Evolutionary conservation across 2,797 vertebrate species (phyloP).

Genomic region (Tinamus major): DNA sequence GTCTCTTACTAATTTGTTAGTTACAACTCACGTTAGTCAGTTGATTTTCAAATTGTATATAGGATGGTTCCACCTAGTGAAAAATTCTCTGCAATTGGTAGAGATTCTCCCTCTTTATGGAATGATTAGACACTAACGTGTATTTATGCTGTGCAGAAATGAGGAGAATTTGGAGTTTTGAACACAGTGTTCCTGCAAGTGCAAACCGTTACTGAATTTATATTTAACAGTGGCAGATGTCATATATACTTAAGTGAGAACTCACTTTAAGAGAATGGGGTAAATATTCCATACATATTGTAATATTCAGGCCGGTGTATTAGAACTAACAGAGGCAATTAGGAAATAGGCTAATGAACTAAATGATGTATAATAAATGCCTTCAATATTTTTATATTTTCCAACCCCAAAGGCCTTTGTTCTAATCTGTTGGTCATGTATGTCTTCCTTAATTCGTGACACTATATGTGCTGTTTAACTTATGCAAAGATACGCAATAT

Average conservation of each 20-base stretch:
- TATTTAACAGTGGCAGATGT: neutral
- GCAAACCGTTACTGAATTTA: conserved; percentile 2
- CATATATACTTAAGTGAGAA: neutral
- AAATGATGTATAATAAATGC: neutral
- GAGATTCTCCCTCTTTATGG: neutral
- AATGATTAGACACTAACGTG: neutral
- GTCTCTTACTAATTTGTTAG: neutral
- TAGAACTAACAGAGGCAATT: neutral
- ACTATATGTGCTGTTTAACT: neutral
- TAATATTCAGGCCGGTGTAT: neutral
- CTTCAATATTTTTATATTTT: neutral
- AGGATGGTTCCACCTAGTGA: neutral
- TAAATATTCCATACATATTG: neutral
- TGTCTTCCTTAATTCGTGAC: neutral
- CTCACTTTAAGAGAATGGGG: neutral
- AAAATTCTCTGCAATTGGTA: neutral
- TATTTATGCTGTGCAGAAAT: neutral
- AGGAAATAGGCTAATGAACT: neutral
- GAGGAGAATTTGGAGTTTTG: neutral
- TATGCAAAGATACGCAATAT: neutral
- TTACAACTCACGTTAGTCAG: neutral
- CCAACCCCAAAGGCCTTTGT: fast-evolving
- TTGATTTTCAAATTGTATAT: neutral
- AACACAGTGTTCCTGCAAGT: neutral
- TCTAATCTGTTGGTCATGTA: neutral